Percentiles rank a stretch among this genome's conserved stretches.
Evolutionary conservation across 2,113 vertebrate genomes (phyloP).

Genomic region (Psittacula cyanocephala): DNA sequence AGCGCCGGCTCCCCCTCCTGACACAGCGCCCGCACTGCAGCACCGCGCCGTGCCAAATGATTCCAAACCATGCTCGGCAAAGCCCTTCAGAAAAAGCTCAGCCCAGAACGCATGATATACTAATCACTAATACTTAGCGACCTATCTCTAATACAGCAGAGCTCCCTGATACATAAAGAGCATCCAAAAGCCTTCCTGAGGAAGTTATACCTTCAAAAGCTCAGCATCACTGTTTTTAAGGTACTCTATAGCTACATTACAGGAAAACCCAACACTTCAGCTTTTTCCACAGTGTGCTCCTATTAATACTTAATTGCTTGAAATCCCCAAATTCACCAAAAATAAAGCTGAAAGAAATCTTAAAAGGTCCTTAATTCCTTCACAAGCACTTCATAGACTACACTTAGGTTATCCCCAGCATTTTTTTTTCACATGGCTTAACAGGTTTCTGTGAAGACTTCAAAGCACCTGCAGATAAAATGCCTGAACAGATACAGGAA

Average conservation of each 20-base stretch:
- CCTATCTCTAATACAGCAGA: too few relatives aligned
- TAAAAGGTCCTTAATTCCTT: not conserved
- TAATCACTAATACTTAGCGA: too few relatives aligned
- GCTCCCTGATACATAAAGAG: not conserved
- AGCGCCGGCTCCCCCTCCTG: not conserved
- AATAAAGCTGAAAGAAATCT: not conserved
- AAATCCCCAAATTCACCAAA: not conserved
- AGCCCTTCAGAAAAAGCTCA: not conserved
- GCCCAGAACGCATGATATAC: fast-evolving
- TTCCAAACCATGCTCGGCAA: fast-evolving
- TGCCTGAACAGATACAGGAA: not conserved
- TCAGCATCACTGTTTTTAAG: not conserved
- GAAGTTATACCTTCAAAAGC: not conserved
- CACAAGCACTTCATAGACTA: not conserved
- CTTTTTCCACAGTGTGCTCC: not conserved
- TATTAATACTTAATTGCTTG: fast-evolving
- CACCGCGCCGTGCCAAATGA: not conserved
- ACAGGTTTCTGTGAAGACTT: not conserved
- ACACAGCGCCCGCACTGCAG: not conserved
- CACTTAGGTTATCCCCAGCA: not conserved
- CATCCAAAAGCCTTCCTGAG: not conserved
- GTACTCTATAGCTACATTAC: not conserved
- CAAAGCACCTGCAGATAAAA: not conserved
- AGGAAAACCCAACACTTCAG: not conserved
- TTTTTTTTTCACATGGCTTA: not conserved